Conservation (phyloP, 1,140 invertebrate genomes). For the Ceratosolen fusciceps region DNA sequence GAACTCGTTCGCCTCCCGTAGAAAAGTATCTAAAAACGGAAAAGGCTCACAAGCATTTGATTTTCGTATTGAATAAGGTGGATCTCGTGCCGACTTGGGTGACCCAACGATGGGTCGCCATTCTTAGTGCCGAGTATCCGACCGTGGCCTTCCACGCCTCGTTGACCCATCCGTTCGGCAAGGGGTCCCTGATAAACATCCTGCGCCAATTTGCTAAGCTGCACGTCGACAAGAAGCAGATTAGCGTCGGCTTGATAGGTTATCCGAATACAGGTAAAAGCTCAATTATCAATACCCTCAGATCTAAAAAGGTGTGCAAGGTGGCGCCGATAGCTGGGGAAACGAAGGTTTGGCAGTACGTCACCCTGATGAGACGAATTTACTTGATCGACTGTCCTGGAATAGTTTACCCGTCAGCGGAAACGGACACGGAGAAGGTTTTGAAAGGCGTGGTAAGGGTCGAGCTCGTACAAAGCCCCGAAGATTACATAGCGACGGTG, state of each 20-base stretch:
- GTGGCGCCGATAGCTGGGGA: constrained; percentile 99
- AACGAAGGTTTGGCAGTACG: constrained; percentile 99
- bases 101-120: constrained; percentile 95
- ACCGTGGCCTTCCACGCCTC: constrained; percentile 99
- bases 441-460: constrained; percentile 96
- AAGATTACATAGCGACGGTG: constrained; percentile 92
- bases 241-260: constrained; percentile 98
- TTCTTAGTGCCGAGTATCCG: constrained; percentile 94
- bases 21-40: constrained; percentile 86
- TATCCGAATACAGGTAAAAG: constrained; percentile 99
- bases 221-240: constrained; percentile 96
- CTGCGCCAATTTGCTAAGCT: constrained; percentile 97
- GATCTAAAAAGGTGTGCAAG: constrained; percentile 97
- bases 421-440: constrained; percentile 95
- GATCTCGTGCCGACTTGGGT: constrained; percentile 98
- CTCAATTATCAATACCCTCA: constrained; percentile 96
- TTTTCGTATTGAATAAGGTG: constrained; percentile 85
- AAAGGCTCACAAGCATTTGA: constrained; percentile 83
- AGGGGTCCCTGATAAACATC: constrained; percentile 97
- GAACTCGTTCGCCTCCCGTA: constrained; percentile 93
- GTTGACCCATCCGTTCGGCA: constrained; percentile 97
- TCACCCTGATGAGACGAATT: constrained; percentile 97
- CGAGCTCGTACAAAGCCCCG: constrained; percentile 93
- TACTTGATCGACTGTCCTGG: constrained; percentile 99
- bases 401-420: constrained; percentile 94